Evolutionary conservation across 2,113 vertebrate species (phyloP).

Genomic region (Podarcis muralis): DNA sequence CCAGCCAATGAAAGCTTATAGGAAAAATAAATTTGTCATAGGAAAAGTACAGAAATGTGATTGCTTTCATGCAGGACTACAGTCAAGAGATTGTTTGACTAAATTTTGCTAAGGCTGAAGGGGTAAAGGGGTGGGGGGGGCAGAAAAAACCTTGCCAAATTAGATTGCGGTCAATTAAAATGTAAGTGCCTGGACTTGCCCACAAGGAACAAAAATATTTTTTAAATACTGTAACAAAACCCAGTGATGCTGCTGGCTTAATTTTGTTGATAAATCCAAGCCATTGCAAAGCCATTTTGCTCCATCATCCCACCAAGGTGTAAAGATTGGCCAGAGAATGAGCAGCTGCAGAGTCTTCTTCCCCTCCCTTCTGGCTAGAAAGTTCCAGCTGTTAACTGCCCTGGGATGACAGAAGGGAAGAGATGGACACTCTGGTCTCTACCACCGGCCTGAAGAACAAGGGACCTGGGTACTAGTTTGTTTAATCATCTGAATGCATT

Average conservation of each 20-base stretch:
- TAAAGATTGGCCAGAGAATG: background rate
- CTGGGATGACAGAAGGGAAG: background rate
- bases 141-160: conserved; percentile 55
- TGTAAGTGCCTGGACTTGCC: conserved; percentile 44
- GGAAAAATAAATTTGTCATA: conserved; percentile 83
- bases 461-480: background rate
- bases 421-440: background rate
- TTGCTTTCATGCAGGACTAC: conserved; percentile 74
- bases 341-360: background rate
- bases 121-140: conserved; percentile 59
- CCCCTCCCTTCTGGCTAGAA: background rate
- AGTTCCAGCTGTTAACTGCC: background rate
- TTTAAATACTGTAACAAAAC: background rate
- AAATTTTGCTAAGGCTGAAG: conserved; percentile 48
- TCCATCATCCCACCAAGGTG: conserved; percentile 3
- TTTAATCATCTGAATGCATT: background rate
- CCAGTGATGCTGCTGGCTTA: conserved; percentile 23
- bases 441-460: background rate
- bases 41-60: conserved; percentile 77
- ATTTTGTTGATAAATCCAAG: conserved; percentile 8
- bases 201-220: conserved; percentile 17
- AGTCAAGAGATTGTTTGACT: conserved; percentile 75
- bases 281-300: background rate
- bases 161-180: conserved; percentile 48
- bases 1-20: conserved; percentile 82